These are phyloP conservation scores for Andrena hattorfiana DNA, from an alignment of 2,888 invertebrate species.

Conservation along the genomic window DNA sequence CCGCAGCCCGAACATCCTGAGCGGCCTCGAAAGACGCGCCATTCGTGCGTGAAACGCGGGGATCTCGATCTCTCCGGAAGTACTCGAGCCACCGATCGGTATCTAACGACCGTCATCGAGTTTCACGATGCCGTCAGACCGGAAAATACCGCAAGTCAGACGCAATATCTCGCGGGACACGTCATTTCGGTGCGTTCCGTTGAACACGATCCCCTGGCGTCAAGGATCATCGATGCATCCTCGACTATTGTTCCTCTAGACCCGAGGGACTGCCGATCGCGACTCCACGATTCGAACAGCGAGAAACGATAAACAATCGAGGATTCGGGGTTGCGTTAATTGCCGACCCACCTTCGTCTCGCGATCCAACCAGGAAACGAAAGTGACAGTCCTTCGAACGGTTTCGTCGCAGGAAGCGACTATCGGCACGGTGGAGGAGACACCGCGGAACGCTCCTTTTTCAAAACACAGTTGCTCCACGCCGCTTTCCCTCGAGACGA, in stretches of 20 bases:
- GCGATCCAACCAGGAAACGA: conserved; percentile 28
- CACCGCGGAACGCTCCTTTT: background rate
- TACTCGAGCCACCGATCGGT: conserved; percentile 23
- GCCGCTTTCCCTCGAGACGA: background rate
- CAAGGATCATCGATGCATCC: conserved; percentile 15
- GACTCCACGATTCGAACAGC: conserved; percentile 13
- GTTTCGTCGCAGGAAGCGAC: conserved; percentile 8
- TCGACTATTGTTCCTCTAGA: background rate
- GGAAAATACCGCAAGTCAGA: conserved; percentile 39
- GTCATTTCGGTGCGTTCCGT: conserved; percentile 8
- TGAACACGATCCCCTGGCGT: conserved; percentile 9
- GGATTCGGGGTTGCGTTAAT: conserved; percentile 45
- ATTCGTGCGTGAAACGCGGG: background rate
- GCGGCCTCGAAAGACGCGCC: background rate
- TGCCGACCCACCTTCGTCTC: background rate
- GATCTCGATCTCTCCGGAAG: conserved; percentile 14
- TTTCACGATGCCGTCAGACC: conserved; percentile 28
- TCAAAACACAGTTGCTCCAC: background rate
- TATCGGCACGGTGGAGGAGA: background rate
- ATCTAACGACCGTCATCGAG: conserved; percentile 26
- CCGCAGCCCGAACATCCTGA: background rate
- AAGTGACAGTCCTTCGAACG: conserved; percentile 36
- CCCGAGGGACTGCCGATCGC: background rate
- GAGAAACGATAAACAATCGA: conserved; percentile 56
- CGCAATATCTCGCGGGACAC: conserved; percentile 9